A percentile compares a stretch with the other conserved stretches of the same genome.
phyloP scores from a whole-genome alignment of 2,113 vertebrate genomes.

The Anas platyrhynchos region DNA sequence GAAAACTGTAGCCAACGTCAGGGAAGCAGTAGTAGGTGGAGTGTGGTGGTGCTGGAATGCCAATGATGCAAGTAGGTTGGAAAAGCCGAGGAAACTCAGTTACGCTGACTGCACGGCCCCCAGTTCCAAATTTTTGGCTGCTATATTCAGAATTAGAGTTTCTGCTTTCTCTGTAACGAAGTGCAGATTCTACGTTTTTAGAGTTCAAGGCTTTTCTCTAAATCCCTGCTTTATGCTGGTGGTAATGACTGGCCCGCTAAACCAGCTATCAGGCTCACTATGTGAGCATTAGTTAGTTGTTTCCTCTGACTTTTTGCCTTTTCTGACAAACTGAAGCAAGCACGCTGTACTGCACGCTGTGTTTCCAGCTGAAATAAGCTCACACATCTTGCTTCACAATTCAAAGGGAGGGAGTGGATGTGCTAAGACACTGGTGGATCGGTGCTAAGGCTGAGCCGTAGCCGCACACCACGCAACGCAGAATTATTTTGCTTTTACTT shows the following conservation, averaged over 20 bases:
- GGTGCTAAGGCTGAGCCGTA: neutral
- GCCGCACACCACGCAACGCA: accelerated
- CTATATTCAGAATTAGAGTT: neutral
- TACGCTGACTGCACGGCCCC: neutral
- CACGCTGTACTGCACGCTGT: neutral
- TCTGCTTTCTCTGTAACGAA: neutral
- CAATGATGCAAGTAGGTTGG: neutral
- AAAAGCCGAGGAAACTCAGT: neutral
- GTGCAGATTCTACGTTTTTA: neutral
- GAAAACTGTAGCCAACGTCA: accelerated
- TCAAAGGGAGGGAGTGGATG: neutral
- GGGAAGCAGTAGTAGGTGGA: neutral
- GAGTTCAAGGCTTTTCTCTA: neutral
- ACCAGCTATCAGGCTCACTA: neutral
- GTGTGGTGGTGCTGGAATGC: neutral
- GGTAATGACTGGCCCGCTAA: neutral
- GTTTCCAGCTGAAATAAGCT: neutral
- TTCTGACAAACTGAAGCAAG: neutral
- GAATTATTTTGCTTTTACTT: neutral
- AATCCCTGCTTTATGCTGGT: neutral
- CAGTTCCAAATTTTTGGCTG: neutral
- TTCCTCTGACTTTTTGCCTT: neutral
- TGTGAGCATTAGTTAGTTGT: neutral
- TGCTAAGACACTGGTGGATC: neutral
- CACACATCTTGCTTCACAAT: neutral